Base-by-base conservation (phyloP, 2,888 invertebrate genomes). In the Coenonympha arcania region DNA sequence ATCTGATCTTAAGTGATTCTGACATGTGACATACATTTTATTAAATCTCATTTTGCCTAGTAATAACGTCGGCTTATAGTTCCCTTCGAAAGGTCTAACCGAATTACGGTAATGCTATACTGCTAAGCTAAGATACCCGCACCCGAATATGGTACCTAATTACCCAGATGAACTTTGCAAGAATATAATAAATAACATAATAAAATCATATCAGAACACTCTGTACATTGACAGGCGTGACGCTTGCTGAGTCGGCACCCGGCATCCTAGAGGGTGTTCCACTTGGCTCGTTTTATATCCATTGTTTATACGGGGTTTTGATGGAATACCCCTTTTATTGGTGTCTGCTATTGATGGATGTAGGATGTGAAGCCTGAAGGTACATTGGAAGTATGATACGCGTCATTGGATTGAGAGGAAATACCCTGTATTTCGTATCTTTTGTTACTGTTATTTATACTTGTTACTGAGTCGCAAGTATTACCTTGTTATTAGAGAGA, bases 211-310 rank as follows among this genome's bases (percentile, higher is more conserved):
- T 22, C 13, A 48, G 31, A 66, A 52, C 73, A 75, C 51, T 75
- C 79, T 80, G 76, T 83, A 76, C 57, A 53, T 40, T 65, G 73
- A 69, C 71, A 67, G 64, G 69, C 73, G 68, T 76, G 77, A 76
- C 77, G 70, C 57, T 63, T 65, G 78, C 82, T 80, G 81, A 82
- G 71, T 77, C 73, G 66, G 68, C 73, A 67, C 68, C 67, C 55
- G 66, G 68, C 73, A 67, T 68, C 67, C 55, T 57, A 77, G 72
- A 73, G 85, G 85, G 83, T 75, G 84, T 85, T 83, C 79, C 84
- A 79, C 76, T 79, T 66, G 66, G 75, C 76, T 83, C 73, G 80
- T 76, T 84, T 84, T 81, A 83, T 81, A 79, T 79, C 76, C 76
- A 79, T 81, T 82, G 81, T 82, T 81, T 82, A 79, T 78, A 76